These are phyloP conservation scores for Eumerus sabulonum DNA, from an alignment of 2,888 invertebrate genomes.

Conservation along the genomic window DNA sequence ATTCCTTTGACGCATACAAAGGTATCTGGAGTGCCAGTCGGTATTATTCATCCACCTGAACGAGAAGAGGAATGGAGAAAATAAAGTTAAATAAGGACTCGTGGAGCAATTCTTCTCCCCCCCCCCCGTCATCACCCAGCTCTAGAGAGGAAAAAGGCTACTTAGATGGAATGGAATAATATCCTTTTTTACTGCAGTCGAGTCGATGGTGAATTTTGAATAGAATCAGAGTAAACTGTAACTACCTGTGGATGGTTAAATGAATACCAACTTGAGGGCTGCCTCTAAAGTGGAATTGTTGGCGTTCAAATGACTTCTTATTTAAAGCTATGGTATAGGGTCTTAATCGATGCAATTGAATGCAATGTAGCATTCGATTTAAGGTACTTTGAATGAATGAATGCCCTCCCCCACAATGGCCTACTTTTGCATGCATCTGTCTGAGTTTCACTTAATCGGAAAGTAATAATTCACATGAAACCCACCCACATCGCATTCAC, in stretches of 20 bases:
- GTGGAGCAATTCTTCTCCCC: too few relatives aligned
- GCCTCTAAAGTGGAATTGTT: neutral
- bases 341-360: too few relatives aligned
- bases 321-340: too few relatives aligned
- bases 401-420: neutral
- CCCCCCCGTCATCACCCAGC: too few relatives aligned
- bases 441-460: conserved; percentile 13
- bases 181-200: conserved; percentile 29
- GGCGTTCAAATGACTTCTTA: too few relatives aligned
- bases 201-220: conserved; percentile 57
- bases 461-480: conserved; percentile 52
- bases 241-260: conserved; percentile 57
- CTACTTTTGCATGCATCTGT: neutral
- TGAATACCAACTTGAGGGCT: conserved; percentile 50
- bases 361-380: too few relatives aligned
- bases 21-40: conserved; percentile 32
- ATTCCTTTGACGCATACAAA: neutral
- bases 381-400: too few relatives aligned
- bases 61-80: conserved; percentile 20
- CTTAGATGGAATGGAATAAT: conserved; percentile 66
- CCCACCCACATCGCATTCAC: neutral
- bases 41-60: conserved; percentile 11
- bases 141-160: conserved; percentile 36
- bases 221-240: conserved; percentile 16
- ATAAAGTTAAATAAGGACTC: conserved; percentile 61